Evolutionary conservation across 2,797 vertebrate genomes (phyloP), one percentile per base, ranked within the genome.

Genomic region (Crossoptilon crossoptilon): DNA sequence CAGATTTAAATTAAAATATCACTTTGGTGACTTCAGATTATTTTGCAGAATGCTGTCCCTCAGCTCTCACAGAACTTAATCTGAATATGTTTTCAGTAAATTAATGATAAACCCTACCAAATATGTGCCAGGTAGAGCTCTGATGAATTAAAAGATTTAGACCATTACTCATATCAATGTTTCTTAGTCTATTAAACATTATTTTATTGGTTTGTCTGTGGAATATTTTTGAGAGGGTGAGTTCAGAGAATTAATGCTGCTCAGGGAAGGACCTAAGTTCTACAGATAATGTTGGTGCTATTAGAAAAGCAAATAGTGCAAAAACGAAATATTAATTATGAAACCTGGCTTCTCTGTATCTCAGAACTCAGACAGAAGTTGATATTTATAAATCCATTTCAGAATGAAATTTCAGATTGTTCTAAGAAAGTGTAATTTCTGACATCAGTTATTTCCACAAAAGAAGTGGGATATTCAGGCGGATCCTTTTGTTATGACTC

Each of bases 131-230:
- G 91, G 63, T 29, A 71, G 91, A 76, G 90, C 91, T 93, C 73
- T 91, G 39, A 76, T 91, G 83, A 85, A 93, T 95, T 70, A 92
- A 84, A 95, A 94, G 90, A 92, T 94, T 94, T 91, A 94, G 63
- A 68, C 37, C 79, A 63, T 53, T 93, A 49, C 87, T 95, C 69
- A 66, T 93, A 16, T 89, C 59, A 6, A 4, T 75, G 82, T 72
- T 21, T 46, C 64, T 92, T 84, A 88, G 70, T 70, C 93, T 90
- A 76, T 64, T 92, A 84, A 91, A 79, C 77, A 81, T 60, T 22
- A 37, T 92, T 95, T 95, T 79, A n/a, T 53, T 84, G 35, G 43
- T 86, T 88, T 90, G n/a, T 49, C 17, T 35, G 11, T 86, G 27
- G 88, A 92, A 79, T 88, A 93, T 90, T 88, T 92, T 88, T 81